Evolutionary conservation across 2,113 vertebrate species (phyloP).

Genomic region (Melanerpes aurifrons): DNA sequence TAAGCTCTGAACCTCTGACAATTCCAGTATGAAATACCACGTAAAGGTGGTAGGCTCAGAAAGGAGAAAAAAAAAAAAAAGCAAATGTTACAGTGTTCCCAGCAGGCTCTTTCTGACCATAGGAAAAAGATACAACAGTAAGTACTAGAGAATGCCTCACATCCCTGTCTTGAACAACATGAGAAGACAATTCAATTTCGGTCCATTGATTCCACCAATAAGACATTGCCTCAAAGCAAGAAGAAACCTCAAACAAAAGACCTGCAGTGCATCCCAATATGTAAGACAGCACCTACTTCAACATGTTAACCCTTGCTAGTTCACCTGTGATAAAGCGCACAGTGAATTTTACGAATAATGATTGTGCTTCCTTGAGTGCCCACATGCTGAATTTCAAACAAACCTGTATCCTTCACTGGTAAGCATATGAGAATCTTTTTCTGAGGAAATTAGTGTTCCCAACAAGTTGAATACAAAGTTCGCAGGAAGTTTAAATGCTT

Average conservation of each 20-base stretch:
- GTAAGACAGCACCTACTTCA: not conserved
- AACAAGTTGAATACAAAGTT: not conserved
- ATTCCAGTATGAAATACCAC: not conserved
- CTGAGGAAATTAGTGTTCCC: not conserved
- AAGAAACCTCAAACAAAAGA: not conserved
- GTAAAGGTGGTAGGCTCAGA: not conserved
- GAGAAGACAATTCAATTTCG: not conserved
- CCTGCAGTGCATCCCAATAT: not conserved
- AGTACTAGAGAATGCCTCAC: not conserved
- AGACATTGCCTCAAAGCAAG: not conserved
- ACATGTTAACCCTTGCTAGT: not conserved
- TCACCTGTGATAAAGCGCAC: not conserved
- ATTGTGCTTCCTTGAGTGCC: not conserved
- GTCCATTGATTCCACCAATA: not conserved
- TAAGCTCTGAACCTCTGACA: not conserved
- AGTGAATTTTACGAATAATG: not conserved
- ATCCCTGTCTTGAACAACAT: not conserved
- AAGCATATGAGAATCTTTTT: not conserved
- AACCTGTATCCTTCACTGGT: not conserved
- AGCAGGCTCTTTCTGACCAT: not conserved
- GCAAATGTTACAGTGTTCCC: not conserved
- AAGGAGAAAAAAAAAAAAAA: not conserved
- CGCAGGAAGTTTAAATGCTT: not conserved
- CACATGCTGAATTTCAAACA: not conserved
- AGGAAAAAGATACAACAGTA: not conserved